These are phyloP conservation scores for Melanocharis versteri DNA, from an alignment of 2,113 vertebrate species.

Conservation along the genomic window DNA sequence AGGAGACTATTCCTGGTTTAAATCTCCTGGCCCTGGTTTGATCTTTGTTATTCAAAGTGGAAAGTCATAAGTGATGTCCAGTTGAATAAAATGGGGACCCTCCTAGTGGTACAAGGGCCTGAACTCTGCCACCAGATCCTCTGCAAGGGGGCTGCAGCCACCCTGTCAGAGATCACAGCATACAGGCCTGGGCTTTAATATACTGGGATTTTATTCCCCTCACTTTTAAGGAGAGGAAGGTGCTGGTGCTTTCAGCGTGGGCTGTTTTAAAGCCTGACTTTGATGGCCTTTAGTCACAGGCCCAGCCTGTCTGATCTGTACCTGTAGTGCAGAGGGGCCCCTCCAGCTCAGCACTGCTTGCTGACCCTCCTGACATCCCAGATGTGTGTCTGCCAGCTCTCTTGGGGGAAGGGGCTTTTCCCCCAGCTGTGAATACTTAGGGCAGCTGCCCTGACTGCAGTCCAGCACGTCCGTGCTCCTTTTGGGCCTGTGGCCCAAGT, in stretches of 20 bases:
- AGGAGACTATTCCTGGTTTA: background rate
- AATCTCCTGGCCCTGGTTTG: background rate
- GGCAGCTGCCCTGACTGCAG: background rate
- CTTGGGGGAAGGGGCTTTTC: background rate
- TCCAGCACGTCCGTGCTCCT: fast-evolving
- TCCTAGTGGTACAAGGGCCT: background rate
- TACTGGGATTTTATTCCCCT: background rate
- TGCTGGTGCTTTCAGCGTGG: background rate
- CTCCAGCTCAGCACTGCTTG: background rate
- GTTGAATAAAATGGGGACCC: background rate
- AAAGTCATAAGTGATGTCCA: background rate
- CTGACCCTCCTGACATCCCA: background rate
- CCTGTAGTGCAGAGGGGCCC: background rate
- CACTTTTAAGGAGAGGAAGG: background rate
- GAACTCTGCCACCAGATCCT: background rate
- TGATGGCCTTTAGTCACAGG: background rate
- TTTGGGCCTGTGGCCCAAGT: background rate
- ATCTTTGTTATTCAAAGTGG: background rate
- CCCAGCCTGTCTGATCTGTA: background rate
- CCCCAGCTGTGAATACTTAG: background rate
- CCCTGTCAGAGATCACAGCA: background rate
- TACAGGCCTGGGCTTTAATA: background rate
- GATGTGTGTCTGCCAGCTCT: background rate
- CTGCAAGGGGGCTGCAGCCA: background rate
- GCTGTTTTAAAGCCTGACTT: background rate